Conservation (phyloP, 2,797 vertebrate genomes). For the Gorsachius magnificus region DNA sequence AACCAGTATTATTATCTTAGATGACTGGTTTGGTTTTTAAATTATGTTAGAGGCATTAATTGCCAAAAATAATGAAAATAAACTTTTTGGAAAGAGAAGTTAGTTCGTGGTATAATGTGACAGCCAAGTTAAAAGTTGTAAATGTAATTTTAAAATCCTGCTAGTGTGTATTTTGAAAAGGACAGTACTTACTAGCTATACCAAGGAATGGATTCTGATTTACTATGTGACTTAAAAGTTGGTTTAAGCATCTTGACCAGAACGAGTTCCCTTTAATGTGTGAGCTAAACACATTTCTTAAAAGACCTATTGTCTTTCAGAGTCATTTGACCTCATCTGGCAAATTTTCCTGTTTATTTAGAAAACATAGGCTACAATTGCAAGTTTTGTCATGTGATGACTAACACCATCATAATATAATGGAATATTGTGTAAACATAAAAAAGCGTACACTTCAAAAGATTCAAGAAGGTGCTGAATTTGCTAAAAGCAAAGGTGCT, state of each 20-base stretch:
- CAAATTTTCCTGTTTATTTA: constrained; percentile 53
- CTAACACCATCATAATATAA: constrained; percentile 1
- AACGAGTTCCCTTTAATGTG: background rate
- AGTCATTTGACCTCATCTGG: constrained; percentile 48
- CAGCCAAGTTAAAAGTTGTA: background rate
- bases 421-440: constrained; percentile 13
- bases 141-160: background rate
- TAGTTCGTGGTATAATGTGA: background rate
- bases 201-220: background rate
- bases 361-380: constrained; percentile 12
- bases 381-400: constrained; percentile 25
- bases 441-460: background rate
- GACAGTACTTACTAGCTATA: background rate
- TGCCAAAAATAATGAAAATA: background rate
- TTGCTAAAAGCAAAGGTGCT: background rate
- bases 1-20: background rate
- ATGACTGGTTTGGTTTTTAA: background rate
- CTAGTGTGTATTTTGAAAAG: background rate
- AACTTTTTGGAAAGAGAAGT: background rate
- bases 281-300: constrained; percentile 13
- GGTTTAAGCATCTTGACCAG: background rate
- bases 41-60: background rate
- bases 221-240: background rate
- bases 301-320: constrained; percentile 42
- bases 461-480: background rate